Evolutionary conservation across 2,888 invertebrate genomes (phyloP), one percentile per base, ranked within the genome.

Genomic region (Linnaemya tessellans): DNA sequence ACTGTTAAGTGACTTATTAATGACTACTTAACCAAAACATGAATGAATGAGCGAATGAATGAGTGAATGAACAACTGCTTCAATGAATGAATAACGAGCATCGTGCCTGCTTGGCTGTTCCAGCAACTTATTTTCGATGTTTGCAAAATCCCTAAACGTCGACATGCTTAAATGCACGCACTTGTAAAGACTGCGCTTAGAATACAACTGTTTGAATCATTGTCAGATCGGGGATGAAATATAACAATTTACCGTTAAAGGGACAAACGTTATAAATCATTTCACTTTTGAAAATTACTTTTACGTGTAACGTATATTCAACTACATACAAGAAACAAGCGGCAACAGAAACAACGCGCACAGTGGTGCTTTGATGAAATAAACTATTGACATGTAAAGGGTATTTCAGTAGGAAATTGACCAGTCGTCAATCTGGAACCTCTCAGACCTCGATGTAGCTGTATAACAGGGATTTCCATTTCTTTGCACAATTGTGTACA

Each of bases 1-100:
- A 79, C 82, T 65, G 71, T 75, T 65, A 38, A 79, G 71, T 79
- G 79, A 82, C 85, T 82, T 85, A 82, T 85, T 85, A 85, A 82
- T 82, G 82, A 71, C 75, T 80, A 62, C 75, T 85, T 82, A 85
- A 78, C 75, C 71, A 46, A 65, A 82, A 82, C 74, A 79, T 38
- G 41, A 75, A 80, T 22, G 58, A 84, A 73, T 60, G 41, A 65
- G 13, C 18, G 51, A 68, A 64, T 38, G 35, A 68, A 58, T 75
- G 70, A 41, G 41, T 18, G 51, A 62, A 64, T 18, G 51, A 70
- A 64, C 56, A 49, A 68, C 58, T 75, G 70, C 18, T 30, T 62
- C 30, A 60, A 41, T 73, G 58, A 56, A 65, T 71, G 46, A 54
- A 56, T 60, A 54, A 71, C 35, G 38, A 65, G 22, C 22, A 9